Conservation (phyloP, 2,888 invertebrate species). For the Meteorus colon region DNA sequence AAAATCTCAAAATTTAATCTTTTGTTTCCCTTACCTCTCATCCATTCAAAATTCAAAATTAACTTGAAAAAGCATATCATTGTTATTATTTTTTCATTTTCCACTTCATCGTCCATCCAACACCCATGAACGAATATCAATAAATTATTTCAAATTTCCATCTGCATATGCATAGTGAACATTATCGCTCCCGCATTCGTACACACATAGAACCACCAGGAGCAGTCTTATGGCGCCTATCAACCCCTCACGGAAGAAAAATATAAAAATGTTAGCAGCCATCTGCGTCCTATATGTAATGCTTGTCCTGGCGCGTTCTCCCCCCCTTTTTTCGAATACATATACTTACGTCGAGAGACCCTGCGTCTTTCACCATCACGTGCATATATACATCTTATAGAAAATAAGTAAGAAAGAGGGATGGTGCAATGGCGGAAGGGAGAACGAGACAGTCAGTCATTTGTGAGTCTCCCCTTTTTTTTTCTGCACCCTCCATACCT, state of each 20-base stretch:
- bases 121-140: no score
- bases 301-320: not conserved
- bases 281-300: not conserved
- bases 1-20: no score
- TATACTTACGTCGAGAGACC: not conserved
- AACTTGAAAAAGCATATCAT: no score
- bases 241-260: not conserved
- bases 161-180: no score
- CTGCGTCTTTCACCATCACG: not conserved
- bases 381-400: not conserved
- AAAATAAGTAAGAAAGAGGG: not conserved
- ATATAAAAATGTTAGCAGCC: conserved; percentile 12
- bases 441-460: conserved; percentile 18
- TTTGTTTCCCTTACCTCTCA: no score
- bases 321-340: not conserved
- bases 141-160: no score
- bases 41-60: no score
- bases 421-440: not conserved
- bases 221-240: not conserved
- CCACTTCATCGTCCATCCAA: no score
- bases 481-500: conserved; percentile 23
- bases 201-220: not conserved
- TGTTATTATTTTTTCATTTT: no score
- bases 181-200: no score
- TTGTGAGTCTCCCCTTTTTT: conserved; percentile 33